These are phyloP conservation scores for Myxocyprinus asiaticus DNA, from an alignment of 2,113 vertebrate species.

Conservation along the genomic window DNA sequence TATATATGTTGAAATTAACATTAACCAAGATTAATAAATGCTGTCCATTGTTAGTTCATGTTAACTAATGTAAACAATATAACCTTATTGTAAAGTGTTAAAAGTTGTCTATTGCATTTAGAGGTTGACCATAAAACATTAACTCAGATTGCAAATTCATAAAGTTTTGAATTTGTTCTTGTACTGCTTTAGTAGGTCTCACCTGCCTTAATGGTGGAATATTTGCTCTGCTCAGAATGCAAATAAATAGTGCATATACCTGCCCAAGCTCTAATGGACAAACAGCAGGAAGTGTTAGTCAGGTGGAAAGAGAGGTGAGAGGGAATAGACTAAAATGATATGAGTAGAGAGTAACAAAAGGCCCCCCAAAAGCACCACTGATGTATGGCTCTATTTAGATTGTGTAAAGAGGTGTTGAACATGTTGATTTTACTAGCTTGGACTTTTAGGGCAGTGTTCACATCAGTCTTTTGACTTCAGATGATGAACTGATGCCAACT, in stretches of 20 bases:
- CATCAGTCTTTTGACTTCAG: too few species aligned
- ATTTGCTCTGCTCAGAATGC: slow-evolving; percentile 28
- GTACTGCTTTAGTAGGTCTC: slow-evolving; percentile 25
- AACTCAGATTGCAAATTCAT: slow-evolving; percentile 7
- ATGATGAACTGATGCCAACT: too few species aligned
- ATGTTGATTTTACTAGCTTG: slow-evolving; percentile 31
- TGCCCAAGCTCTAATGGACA: slow-evolving; percentile 36
- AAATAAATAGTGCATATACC: slow-evolving; percentile 9
- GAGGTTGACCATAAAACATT: slow-evolving; percentile 18
- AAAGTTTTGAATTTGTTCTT: neutral
- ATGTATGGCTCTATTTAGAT: slow-evolving; percentile 35
- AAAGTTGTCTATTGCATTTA: slow-evolving; percentile 29
- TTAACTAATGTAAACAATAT: too few species aligned
- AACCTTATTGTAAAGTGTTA: too few species aligned
- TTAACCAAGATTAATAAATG: too few species aligned
- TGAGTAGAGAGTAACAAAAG: slow-evolving; percentile 3
- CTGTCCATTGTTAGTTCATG: too few species aligned
- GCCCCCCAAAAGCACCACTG: neutral
- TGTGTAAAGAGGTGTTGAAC: slow-evolving; percentile 9
- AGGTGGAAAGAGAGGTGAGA: slow-evolving; percentile 25
- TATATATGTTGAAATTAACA: too few species aligned
- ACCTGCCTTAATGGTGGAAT: slow-evolving; percentile 39
- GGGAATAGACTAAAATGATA: neutral
- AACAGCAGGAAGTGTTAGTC: slow-evolving; percentile 29
- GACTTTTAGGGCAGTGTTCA: slow-evolving; percentile 17